Evolutionary conservation across 2,888 invertebrate genomes (phyloP), one percentile per base, ranked within the genome.

Genomic region (Tetragnatha montana): DNA sequence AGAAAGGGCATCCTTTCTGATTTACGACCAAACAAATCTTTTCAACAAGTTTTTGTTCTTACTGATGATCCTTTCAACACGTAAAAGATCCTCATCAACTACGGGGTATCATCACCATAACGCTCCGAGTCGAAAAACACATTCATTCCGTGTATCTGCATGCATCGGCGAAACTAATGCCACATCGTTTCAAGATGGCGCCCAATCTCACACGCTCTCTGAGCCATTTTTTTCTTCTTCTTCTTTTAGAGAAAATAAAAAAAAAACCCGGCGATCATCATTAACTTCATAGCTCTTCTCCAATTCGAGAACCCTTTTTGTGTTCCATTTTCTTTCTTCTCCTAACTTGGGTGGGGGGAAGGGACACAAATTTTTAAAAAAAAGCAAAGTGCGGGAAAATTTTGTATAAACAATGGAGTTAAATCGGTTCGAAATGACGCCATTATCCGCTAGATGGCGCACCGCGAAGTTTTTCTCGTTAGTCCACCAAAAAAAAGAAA

Each of bases 271-370:
- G 85, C 79, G 85, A 85, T 85, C 73, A 85, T 85, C 85, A 85
- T 85, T 85, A 85, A 85, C 85, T 85, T 85, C 79, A 85, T 71
- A 78, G 22, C 85, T 85, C 79, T 71, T 85, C 78, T 78, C 85
- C 78, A 84, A 84, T 75, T 76, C n/a, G 78, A 71, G 71, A 73
- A 19, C 71, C 71, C 49, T 76, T 79, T 85, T 79, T 76, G 68
- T 85, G 22, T 47, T n/a, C 8, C 75, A n/a, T 76, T 76, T 49
- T 49, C 6, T 47, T 19, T 35, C 73, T 73, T 69, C 21, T 84
- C 76, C 49, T 14, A 22, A 21, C 82, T 73, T 76, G 19, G 22
- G 22, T 35, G 4, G 35, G 35, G n/a, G 12, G 49, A 21, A 50
- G 50, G 50, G 49, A 76, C 19, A 49, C 10, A 70, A 81, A 70